Evolutionary conservation across 2,888 invertebrate species (phyloP), one percentile per base, ranked within the genome.

Genomic region (Lampropteryx suffumata): DNA sequence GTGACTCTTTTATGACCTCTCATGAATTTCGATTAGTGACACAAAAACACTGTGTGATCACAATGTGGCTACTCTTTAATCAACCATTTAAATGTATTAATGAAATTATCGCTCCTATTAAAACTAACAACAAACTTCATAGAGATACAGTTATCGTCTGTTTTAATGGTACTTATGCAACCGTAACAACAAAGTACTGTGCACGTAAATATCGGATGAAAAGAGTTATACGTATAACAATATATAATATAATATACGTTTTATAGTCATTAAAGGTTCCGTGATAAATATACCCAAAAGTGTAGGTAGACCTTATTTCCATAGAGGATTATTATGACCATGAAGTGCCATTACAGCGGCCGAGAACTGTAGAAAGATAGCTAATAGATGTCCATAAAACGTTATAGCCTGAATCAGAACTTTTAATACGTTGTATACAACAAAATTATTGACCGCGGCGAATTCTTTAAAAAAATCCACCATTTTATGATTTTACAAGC

Each of bases 401-500:
- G 41, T 54, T 58, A 57, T 49, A 46, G 42, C 50, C 49, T 17
- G 48, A 55, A 59, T 57, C 48, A 56, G 40, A 51, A 42, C 30
- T 42, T 50, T 53, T 43, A 53, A 50, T 50, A 48, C 53, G 55
- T 36, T 44, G 50, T 56, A 54, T 44, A 56, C 55, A 58, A 61
- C 43, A 50, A 67, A 65, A 62, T 62, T 66, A 72, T 64, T 57
- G 58, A 62, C 59, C 66, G 51, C 57, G 65, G 55, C 64, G 53
- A 65, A 72, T 65, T 64, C 32, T 61, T n/a, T 44, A 52, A 13
- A 37, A 56, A 66, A 69, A 63, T 64, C 57, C 52, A 45, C 29
- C 29, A 40, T 57, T 69, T 65, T 62, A 71, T 65, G 55, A 62
- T 62, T 66, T 64, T 62, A 65, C 59, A 65, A 64, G 65, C 52